Evolutionary conservation across 2,113 vertebrate species (phyloP).

Genomic region (Bolborhynchus lineola): DNA sequence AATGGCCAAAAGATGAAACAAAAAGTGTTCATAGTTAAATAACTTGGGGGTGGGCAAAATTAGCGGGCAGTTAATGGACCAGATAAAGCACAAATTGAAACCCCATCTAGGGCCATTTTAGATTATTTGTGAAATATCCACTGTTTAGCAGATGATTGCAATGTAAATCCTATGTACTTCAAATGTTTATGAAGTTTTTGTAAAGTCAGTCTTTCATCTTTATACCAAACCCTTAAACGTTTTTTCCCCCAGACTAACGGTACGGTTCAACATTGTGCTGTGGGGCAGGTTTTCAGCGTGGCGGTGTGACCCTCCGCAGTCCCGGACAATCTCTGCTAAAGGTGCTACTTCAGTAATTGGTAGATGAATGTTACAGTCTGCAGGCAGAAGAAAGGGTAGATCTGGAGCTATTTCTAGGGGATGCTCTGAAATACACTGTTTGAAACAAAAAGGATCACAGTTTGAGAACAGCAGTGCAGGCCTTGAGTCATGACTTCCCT

Average conservation of each 20-base stretch:
- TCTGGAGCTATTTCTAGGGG: constrained; percentile 51
- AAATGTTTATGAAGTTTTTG: constrained; percentile 35
- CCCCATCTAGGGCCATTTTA: constrained; percentile 1
- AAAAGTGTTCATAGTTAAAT: neutral
- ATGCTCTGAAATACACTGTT: constrained; percentile 47
- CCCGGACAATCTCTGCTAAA: neutral
- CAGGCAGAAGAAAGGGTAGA: constrained; percentile 58
- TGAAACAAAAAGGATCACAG: constrained; percentile 31
- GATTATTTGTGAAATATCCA: neutral
- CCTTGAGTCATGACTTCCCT: neutral
- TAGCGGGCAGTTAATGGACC: neutral
- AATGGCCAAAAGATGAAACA: neutral
- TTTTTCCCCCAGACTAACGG: neutral
- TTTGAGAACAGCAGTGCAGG: constrained; percentile 52
- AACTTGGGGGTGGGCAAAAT: neutral
- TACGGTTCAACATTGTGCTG: constrained; percentile 1
- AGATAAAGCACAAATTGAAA: constrained; percentile 10
- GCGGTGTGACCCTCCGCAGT: neutral
- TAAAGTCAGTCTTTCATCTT: constrained; percentile 44
- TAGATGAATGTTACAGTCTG: constrained; percentile 34
- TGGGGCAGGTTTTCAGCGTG: constrained; percentile 38
- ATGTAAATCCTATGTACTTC: neutral
- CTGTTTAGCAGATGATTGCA: neutral
- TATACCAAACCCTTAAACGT: constrained; percentile 2
- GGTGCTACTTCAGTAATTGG: constrained; percentile 42